Evolutionary conservation across 2,113 vertebrate species (phyloP).

Genomic region (Zingel zingel): DNA sequence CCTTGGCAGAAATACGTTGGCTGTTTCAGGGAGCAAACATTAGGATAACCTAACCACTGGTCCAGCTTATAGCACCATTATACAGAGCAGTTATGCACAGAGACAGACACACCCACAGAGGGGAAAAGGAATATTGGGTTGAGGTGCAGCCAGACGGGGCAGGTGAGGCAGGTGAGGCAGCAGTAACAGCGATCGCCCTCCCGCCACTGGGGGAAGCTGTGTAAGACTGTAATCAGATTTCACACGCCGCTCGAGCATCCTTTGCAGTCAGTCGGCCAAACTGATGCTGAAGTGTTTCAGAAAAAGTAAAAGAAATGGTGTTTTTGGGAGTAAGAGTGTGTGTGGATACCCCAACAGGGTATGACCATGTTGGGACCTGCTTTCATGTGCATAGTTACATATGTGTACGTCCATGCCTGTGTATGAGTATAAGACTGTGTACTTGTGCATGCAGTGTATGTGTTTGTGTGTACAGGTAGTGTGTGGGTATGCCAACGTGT

Average conservation of each 20-base stretch:
- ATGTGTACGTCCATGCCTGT: background rate
- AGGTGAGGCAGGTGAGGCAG: constrained; percentile 24
- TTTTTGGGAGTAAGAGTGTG: background rate
- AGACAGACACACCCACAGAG: constrained; percentile 19
- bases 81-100: constrained; percentile 1
- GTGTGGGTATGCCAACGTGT: background rate
- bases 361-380: background rate
- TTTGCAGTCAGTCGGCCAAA: constrained; percentile 3
- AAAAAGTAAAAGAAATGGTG: constrained; percentile 1
- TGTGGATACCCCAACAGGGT: background rate
- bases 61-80: constrained; percentile 1
- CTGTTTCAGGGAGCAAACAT: background rate
- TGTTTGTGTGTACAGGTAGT: background rate
- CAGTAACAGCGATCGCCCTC: constrained; percentile 32
- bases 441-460: background rate
- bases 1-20: background rate
- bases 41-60: background rate
- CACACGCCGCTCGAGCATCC: constrained; percentile 31
- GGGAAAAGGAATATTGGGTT: constrained; percentile 4
- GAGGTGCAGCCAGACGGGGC: constrained; percentile 21
- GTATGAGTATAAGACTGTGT: background rate
- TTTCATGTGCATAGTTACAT: background rate
- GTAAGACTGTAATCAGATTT: constrained; percentile 61
- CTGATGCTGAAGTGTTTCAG: background rate
- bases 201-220: constrained; percentile 28